These are phyloP conservation scores for Telenomus remus DNA, from an alignment of 1,140 invertebrate species.

Conservation along the genomic window DNA sequence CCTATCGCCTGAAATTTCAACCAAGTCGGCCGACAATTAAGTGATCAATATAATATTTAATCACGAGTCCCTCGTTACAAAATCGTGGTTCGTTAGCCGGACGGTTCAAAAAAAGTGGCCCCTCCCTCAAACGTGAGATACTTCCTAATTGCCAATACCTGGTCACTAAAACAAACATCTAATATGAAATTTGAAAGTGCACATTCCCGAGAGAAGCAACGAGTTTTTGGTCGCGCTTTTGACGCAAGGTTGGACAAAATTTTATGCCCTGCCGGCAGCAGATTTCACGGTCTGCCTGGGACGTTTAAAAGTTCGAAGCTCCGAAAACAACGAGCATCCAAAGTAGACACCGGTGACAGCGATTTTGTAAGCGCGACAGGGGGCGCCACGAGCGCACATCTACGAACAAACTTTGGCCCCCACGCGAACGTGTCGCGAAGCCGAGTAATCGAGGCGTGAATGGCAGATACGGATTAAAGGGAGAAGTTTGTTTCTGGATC, in stretches of 20 bases:
- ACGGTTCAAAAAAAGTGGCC: background rate
- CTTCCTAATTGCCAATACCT: conserved; percentile 4
- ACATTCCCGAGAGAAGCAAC: conserved; percentile 12
- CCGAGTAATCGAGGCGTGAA: conserved; percentile 58
- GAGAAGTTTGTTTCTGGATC: conserved; percentile 48
- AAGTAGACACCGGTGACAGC: conserved; percentile 58
- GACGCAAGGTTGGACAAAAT: conserved; percentile 42
- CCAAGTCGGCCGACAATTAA: conserved; percentile 35
- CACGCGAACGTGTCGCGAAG: conserved; percentile 50
- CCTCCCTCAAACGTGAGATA: too few species aligned
- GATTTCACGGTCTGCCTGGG: conserved; percentile 57
- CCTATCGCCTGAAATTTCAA: conserved; percentile 54
- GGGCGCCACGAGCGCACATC: conserved; percentile 34
- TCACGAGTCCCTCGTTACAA: conserved; percentile 38
- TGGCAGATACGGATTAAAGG: conserved; percentile 55
- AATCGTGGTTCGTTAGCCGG: conserved; percentile 20
- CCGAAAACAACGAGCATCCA: conserved; percentile 52
- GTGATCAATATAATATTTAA: conserved; percentile 58
- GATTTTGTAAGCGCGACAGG: conserved; percentile 44
- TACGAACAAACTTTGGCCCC: conserved; percentile 56
- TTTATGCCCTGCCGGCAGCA: conserved; percentile 41
- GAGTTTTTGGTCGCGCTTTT: conserved; percentile 11
- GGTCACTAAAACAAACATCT: conserved; percentile 7
- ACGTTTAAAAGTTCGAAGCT: conserved; percentile 58
- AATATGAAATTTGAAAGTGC: conserved; percentile 6